These are phyloP conservation scores for Cosmopolites sordidus DNA, from an alignment of 2,888 invertebrate genomes.

Conservation along the genomic window DNA sequence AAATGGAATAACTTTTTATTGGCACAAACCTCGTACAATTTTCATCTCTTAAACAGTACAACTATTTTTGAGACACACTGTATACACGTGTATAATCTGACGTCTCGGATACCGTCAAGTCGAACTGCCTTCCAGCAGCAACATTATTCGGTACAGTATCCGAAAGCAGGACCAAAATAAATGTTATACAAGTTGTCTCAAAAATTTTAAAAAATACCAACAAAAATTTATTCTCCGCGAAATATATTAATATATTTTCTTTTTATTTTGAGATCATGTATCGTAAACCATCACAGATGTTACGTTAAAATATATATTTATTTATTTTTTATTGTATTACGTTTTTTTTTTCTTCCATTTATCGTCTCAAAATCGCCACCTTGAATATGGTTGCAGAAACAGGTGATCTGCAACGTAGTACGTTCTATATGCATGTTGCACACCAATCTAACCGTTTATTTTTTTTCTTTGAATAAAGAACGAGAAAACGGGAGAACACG, in stretches of 20 bases:
- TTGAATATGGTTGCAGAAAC: constrained; percentile 22
- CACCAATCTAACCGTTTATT: constrained; percentile 13
- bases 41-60: too few species aligned
- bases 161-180: too few species aligned
- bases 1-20: constrained; percentile 10
- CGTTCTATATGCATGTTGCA: constrained; percentile 22
- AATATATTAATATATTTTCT: constrained; percentile 33
- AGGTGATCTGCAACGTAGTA: constrained; percentile 24
- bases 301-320: constrained; percentile 46
- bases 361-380: constrained; percentile 1
- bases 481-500: background rate
- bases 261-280: constrained; percentile 52
- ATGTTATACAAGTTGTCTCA: background rate
- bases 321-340: constrained; percentile 31
- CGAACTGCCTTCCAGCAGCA: too few species aligned
- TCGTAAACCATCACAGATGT: constrained; percentile 64
- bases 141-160: too few species aligned
- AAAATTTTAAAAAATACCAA: background rate
- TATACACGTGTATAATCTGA: too few species aligned
- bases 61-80: too few species aligned
- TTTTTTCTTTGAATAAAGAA: background rate
- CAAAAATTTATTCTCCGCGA: background rate
- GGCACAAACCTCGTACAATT: constrained; percentile 1
- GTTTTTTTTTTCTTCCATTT: constrained; percentile 9
- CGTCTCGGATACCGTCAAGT: too few species aligned